Evolutionary conservation across 1,140 invertebrate genomes (phyloP).

Genomic region (Psilanteris sp.): DNA sequence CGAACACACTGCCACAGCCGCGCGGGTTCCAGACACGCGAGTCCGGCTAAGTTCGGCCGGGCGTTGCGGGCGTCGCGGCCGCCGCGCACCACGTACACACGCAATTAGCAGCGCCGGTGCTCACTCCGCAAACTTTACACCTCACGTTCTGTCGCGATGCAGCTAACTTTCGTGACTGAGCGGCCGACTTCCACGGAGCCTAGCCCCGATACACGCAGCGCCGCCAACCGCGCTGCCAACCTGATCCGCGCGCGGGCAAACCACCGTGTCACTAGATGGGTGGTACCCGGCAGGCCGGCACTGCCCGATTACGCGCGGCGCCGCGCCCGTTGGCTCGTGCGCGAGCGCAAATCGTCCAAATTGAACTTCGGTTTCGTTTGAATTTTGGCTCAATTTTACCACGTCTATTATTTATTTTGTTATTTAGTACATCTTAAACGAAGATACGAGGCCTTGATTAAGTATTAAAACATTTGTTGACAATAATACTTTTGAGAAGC

Average conservation of each 20-base stretch:
- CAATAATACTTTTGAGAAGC: no score
- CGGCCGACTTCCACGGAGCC: conserved; percentile 62
- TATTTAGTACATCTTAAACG: no score
- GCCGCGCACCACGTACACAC: conserved; percentile 11
- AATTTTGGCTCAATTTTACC: no score
- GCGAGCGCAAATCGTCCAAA: no score
- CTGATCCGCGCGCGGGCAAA: background rate
- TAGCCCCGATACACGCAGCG: conserved; percentile 64
- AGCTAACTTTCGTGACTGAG: conserved; percentile 73
- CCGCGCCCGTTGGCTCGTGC: no score
- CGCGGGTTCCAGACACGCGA: background rate
- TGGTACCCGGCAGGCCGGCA: no score
- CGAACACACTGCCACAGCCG: conserved; percentile 4
- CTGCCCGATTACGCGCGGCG: no score
- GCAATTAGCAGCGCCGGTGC: conserved; percentile 27
- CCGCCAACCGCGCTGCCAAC: no score
- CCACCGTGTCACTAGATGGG: conserved; percentile 27
- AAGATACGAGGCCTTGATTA: no score
- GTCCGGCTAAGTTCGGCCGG: background rate
- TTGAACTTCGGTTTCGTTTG: no score
- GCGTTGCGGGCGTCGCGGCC: background rate
- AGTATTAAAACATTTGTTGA: no score
- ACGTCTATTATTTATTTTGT: no score
- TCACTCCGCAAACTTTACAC: conserved; percentile 11
- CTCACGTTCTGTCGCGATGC: conserved; percentile 69